Evolutionary conservation across 2,797 vertebrate species (phyloP).

Genomic region (Odontamblyopus rebecca): DNA sequence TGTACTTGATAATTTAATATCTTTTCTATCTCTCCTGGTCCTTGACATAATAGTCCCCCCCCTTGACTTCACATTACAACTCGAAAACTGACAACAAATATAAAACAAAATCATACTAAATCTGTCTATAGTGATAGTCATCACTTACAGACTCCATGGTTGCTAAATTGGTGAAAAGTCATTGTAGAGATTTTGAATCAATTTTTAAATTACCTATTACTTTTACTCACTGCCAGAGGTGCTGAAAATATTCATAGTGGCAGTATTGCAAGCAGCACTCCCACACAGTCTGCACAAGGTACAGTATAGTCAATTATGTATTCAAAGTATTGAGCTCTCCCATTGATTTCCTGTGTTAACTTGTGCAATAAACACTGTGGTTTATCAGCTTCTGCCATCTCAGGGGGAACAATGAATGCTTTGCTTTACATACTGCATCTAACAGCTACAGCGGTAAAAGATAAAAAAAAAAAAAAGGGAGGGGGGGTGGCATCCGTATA

Average conservation of each 20-base stretch:
- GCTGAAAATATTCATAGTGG: neutral
- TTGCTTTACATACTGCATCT: constrained; percentile 38
- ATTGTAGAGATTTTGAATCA: neutral
- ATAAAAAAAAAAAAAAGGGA: neutral
- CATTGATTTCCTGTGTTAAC: constrained; percentile 62
- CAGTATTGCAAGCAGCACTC: neutral
- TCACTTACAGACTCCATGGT: neutral
- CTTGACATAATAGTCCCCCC: neutral
- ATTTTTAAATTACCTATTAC: neutral
- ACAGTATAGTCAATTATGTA: constrained; percentile 34
- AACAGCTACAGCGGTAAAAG: constrained; percentile 12
- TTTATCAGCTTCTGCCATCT: constrained; percentile 57
- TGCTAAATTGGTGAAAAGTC: neutral
- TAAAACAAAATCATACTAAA: neutral
- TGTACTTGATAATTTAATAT: neutral
- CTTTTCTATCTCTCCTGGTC: too few relatives aligned
- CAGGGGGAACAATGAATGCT: constrained; percentile 30
- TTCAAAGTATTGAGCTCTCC: constrained; percentile 43
- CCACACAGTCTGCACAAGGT: constrained; percentile 12
- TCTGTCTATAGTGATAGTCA: too few relatives aligned
- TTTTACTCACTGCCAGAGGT: neutral
- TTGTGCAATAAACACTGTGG: constrained; percentile 53
- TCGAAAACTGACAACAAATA: neutral
- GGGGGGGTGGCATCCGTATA: neutral
- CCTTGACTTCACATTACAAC: constrained; percentile 1